Evolutionary conservation across 2,113 vertebrate genomes (phyloP).

Genomic region (Corythornis madagascariensis): DNA sequence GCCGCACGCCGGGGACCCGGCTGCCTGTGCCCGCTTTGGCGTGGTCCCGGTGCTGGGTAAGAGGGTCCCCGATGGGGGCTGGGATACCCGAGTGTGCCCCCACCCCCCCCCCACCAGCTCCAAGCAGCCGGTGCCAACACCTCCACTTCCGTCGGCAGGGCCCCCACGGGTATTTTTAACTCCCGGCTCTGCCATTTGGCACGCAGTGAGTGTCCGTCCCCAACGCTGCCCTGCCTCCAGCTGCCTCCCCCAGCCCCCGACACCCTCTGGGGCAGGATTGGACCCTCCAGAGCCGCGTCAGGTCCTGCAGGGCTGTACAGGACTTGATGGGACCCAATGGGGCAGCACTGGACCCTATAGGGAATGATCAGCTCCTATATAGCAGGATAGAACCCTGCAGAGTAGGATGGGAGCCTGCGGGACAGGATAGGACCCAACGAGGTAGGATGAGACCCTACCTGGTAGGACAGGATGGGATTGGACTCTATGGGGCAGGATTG

Average conservation of each 20-base stretch:
- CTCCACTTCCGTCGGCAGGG: slow-evolving; percentile 54
- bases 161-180: slow-evolving; percentile 41
- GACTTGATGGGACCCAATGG: fast-evolving
- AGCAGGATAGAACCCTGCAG: fast-evolving
- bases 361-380: fast-evolving
- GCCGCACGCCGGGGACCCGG: neutral
- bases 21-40: fast-evolving
- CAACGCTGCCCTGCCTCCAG: neutral
- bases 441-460: neutral
- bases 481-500: neutral
- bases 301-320: fast-evolving
- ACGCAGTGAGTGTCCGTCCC: neutral
- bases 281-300: fast-evolving
- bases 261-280: neutral
- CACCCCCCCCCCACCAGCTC: neutral
- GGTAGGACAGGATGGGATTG: neutral
- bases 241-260: neutral
- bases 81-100: neutral
- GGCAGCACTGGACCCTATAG: fast-evolving
- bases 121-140: slow-evolving; percentile 34
- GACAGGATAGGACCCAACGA: neutral
- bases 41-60: neutral
- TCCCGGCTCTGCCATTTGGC: neutral
- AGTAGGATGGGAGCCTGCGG: neutral
- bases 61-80: neutral